phyloP scores from a whole-genome alignment of 2,888 invertebrate species.

The Empis stercorea region DNA sequence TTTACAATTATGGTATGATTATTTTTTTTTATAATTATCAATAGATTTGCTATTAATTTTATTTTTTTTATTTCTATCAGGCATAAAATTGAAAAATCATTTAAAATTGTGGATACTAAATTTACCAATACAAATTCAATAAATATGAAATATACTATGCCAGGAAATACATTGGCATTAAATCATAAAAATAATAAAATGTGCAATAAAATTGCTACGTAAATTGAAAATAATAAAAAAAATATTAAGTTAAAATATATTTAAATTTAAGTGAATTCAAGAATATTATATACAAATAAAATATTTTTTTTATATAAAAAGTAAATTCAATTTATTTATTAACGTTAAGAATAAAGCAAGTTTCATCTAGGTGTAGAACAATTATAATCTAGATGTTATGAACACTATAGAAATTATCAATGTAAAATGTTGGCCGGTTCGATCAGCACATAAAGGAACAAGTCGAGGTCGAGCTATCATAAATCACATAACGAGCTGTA shows the following conservation, averaged over 20 bases:
- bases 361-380: too few relatives aligned
- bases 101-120: constrained; percentile 40
- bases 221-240: neutral
- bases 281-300: neutral
- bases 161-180: constrained; percentile 60
- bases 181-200: constrained; percentile 69
- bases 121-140: constrained; percentile 5
- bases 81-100: constrained; percentile 54
- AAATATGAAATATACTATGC: constrained; percentile 41
- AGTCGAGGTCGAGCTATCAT: too few relatives aligned
- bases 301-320: neutral
- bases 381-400: too few relatives aligned
- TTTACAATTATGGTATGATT: constrained; percentile 43
- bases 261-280: neutral
- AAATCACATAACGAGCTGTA: too few relatives aligned
- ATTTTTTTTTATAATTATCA: neutral
- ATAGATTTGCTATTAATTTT: neutral
- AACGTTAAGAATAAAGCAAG: too few relatives aligned
- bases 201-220: constrained; percentile 41
- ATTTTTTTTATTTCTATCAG: constrained; percentile 31
- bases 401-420: too few relatives aligned
- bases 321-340: too few relatives aligned
- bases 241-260: neutral
- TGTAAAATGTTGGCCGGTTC: too few relatives aligned
- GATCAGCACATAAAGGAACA: too few relatives aligned